Evolutionary conservation across 2,888 invertebrate species (phyloP), one percentile per base, ranked within the genome.

Genomic region (Drosophila sordidula): DNA sequence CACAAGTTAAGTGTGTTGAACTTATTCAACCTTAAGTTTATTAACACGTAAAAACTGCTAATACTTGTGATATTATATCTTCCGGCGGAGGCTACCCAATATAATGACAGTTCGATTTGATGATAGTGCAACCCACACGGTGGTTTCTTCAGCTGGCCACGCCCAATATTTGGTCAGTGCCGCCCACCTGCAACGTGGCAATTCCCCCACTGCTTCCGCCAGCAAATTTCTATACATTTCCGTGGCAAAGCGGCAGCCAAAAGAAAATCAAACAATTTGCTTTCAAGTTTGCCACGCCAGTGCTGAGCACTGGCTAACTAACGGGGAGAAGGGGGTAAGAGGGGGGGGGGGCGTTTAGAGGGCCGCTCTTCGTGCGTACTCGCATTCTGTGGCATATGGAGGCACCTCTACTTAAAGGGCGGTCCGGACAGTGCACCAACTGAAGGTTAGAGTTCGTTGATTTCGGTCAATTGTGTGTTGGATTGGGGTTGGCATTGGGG

Each of bases 371-470:
- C 51, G 29, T 29, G 51, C 51, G 41, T 32, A 67, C 52, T 70
- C 71, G 73, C 73, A 75, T 82, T 78, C 74, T 67, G 72, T 67
- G 70, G 22, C 45, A 6, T 8, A 36, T 25, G 2, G 32, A 29
- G 46, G 52, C 36, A 49, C 14, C 32, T 29, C 42, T 44, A 44
- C 38, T 41, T 39, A 54, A 46, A 6, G 34, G 18, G 34, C 9
- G 18, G 34, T 3, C 9, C 45, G 44, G 9, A 26, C 49, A 50
- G 45, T 55, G 67, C 70, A 64, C 38, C 46, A 63, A 78, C 55
- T 75, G 75, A 78, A 85, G 85, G 87, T 81, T 80, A 80, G 78
- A 89, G 90, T 89, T 89, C 87, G 80, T 62, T 76, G 78, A 74
- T 75, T 86, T 66, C 63, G 65, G 50, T 55, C 66, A 74, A 50